Evolutionary conservation across 2,888 invertebrate genomes (phyloP).

Genomic region (Cephalotes varians): DNA sequence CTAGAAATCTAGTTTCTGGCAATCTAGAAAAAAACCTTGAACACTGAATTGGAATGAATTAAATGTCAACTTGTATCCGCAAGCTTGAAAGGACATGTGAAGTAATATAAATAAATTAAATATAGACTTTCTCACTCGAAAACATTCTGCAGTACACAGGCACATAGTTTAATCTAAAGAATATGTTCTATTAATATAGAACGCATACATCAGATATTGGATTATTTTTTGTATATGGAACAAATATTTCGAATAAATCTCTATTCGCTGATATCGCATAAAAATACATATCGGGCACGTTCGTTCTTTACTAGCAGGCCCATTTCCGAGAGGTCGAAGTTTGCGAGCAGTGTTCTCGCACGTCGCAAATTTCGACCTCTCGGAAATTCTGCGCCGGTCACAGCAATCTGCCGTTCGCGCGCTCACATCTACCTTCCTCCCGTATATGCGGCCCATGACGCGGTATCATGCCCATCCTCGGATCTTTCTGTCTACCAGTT

Average conservation of each 20-base stretch:
- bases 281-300: slow-evolving; percentile 8
- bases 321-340: too few species aligned
- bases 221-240: neutral
- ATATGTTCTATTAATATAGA: neutral
- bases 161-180: neutral
- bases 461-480: slow-evolving; percentile 12
- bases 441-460: neutral
- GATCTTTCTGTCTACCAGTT: slow-evolving; percentile 37
- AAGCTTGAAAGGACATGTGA: neutral
- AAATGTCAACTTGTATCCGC: neutral
- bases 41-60: slow-evolving; percentile 9
- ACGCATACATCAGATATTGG: neutral
- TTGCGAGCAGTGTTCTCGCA: neutral
- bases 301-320: neutral
- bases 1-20: slow-evolving; percentile 15
- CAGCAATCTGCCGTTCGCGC: slow-evolving; percentile 23
- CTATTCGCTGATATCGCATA: neutral
- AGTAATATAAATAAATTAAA: neutral
- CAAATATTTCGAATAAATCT: neutral
- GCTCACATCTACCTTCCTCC: slow-evolving; percentile 16
- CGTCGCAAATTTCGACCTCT: slow-evolving; percentile 13
- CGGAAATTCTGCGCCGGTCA: neutral
- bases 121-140: neutral
- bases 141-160: neutral
- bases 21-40: neutral